Base-by-base conservation (phyloP, 2,888 invertebrate species). In the Terebella lapidaria region DNA sequence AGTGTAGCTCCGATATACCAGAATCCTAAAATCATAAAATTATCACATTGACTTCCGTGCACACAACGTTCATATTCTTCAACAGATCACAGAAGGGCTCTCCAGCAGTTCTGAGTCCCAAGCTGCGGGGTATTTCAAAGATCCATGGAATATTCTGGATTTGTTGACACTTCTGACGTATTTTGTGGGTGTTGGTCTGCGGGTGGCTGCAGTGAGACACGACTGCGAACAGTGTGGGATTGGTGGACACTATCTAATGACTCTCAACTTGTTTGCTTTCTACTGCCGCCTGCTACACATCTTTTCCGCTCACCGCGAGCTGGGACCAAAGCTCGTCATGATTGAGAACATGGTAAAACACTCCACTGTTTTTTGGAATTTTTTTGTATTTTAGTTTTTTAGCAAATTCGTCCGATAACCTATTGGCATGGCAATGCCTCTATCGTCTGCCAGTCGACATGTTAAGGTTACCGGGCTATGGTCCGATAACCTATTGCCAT, bases 251-350 rank as follows among this genome's bases (percentile, higher is more conserved):
- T 74, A 81, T 15, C 66, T 81, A 24, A 72, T 81, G 27, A 72
- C 77, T 2, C 57, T 81, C 29, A 79, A 77, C 63, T 73, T 81
- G 49, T 72, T 80, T 55, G 70, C 73, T 18, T 78, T 78, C 64
- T 79, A 71, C 66, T 73, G 76, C 59, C 67, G 79, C 30, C 67
- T 78, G 27, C 71, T 80, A 26, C 78, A 79, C 62, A 77, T 79
- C 26, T 78, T 78, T 64, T 77, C 78, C 35, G 73, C 78, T 18
- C 72, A 74, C 63, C 72, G 74, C 60, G 70, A 74, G 57, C 73
- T 80, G 2, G 80, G 80, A 51, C 79, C 80, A 4, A 79, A 77
- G 58, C 71, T 80, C 24, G 76, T 79, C 30, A 80, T 80, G 80
- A 80, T 80, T 56, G 71, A 72, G 22, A 64, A 71, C 64, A 80